Evolutionary conservation across 2,888 invertebrate genomes (phyloP), one percentile per base, ranked within the genome.

Genomic region (Leptopilina syphax): DNA sequence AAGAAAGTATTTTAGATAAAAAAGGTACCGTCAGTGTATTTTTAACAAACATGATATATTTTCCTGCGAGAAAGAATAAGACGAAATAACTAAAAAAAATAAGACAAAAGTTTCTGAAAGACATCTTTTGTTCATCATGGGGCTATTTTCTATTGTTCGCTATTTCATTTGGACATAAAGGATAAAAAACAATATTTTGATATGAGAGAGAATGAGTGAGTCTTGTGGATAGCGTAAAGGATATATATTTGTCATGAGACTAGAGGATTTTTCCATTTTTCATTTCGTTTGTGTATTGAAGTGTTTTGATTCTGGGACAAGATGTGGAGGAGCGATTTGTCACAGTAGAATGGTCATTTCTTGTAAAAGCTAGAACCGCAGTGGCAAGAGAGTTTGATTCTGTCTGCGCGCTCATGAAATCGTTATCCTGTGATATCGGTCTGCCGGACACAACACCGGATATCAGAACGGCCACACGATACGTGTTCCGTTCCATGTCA

Each of bases 401-500:
- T 65, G 65, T 80, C 78, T 78, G 66, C 54, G 13, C 81, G 79
- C 80, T 81, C 81, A 78, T 78, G 79, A 79, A 76, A 83, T 85
- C 79, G 82, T 77, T 80, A 80, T 83, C 78, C 78, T 65, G 81
- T 77, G 81, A 82, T 82, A 80, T 79, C 83, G 81, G 80, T 65
- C 73, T 76, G 63, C 57, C 60, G 70, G 57, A 76, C 65, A 77
- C 34, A 8, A 44, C 44, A 44, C 77, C 82, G 81, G 81, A 87
- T 84, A 85, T 85, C 82, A 44, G 82, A 84, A 77, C 68, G 77
- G 77, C 79, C 80, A 81, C 83, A 83, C 84, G 83, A 82, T 81
- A 79, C 81, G 80, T 82, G 81, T 84, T 81, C 76, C 82, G 80
- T 84, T 84, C 83, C 83, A 79, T 81, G 84, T 84, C 85, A 76